A percentile compares a stretch with the other conserved stretches of the same genome.
phyloP scores from a whole-genome alignment of 2,888 invertebrate genomes.

The Orgyia antiqua region DNA sequence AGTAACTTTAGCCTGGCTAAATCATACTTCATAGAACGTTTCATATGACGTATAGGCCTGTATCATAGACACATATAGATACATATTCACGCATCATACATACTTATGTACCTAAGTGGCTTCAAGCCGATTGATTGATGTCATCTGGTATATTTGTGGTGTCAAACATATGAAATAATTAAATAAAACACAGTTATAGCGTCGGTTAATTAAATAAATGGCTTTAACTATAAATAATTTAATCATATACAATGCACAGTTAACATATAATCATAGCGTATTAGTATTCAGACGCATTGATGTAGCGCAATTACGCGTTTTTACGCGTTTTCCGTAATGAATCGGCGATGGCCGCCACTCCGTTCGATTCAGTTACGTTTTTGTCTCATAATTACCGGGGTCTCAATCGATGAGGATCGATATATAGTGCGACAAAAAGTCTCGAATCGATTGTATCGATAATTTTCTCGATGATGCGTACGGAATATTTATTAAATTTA shows the following conservation, averaged over 20 bases:
- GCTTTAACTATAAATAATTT: neutral
- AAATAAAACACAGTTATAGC: too few relatives aligned
- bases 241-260: neutral
- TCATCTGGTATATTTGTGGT: too few relatives aligned
- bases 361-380: conserved; percentile 14
- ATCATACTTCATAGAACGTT: too few relatives aligned
- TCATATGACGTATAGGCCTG: too few relatives aligned
- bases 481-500: conserved; percentile 9
- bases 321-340: conserved; percentile 15
- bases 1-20: too few relatives aligned
- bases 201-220: too few relatives aligned
- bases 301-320: conserved; percentile 23
- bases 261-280: conserved; percentile 9
- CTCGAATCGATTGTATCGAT: neutral
- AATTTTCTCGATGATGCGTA: neutral
- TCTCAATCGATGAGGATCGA: conserved; percentile 28
- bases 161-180: too few relatives aligned
- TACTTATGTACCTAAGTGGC: too few relatives aligned
- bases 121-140: too few relatives aligned
- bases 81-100: too few relatives aligned
- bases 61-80: too few relatives aligned
- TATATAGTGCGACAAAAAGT: conserved; percentile 8
- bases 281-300: conserved; percentile 22
- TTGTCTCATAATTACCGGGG: conserved; percentile 33
- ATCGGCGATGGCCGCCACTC: conserved; percentile 16